Evolutionary conservation across 2,113 vertebrate genomes (phyloP), one percentile per base, ranked within the genome.

Genomic region (Phrynosoma platyrhinos): DNA sequence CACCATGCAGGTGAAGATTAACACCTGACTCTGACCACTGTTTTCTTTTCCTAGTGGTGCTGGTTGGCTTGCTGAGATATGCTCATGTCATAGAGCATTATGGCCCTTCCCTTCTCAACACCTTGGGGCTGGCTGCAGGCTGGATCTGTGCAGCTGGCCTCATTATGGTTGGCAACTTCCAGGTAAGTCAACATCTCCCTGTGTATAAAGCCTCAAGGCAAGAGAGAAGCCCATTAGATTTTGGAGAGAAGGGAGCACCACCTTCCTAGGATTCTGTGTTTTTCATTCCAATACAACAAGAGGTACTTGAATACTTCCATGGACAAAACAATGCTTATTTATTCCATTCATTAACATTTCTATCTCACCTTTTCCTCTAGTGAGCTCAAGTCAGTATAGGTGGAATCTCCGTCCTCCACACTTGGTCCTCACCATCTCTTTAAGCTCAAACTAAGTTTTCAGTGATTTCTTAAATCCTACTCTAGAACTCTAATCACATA

Each of bases 81-180:
- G 98, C 97, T 18, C 97, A 97, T 2, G 97, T 98, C 80, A 97
- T 98, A 30, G 97, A 98, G 92, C 94, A 95, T 72, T 96, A 98
- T 20, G 97, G 97, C 85, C 97, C 97, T 0, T 97, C 97, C 21
- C 86, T 98, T 27, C 95, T 98, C 79, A 98, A 98, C 95, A 97
- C 97, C 5, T 96, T 97, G 30, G 97, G 97, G 27, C 96, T 98
- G 78, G 95, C 96, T 40, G 89, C 96, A 0, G 96, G 97, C 9
- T 98, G 98, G 97, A 95, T 98, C 94, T 98, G 98, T 0, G 97
- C 98, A 0, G 96, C 97, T 0, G 98, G 98, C 1, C 98, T 98
- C 95, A 96, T 97, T 91, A 97, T 98, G 95, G 97, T 98, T 64
- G 98, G 98, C 91, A 98, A 97, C 94, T 98, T 98, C 90, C 98